Base-by-base conservation (phyloP, 2,888 invertebrate species). In the Arrhopalites spinosus region DNA sequence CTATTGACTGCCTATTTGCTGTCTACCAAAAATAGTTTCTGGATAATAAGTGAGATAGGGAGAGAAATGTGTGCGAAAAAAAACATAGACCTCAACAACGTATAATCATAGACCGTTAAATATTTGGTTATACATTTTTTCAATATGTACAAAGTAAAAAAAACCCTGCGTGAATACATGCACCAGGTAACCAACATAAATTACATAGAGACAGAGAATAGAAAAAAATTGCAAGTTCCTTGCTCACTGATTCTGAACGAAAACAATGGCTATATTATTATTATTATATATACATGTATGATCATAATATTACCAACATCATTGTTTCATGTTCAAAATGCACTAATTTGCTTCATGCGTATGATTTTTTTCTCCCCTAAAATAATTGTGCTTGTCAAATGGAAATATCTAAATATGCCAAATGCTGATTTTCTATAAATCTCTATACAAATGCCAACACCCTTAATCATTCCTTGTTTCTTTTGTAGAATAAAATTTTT, bases 261-360 rank as follows among this genome's bases (percentile, higher is more conserved):
- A 50, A 50, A 50, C 50, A 50, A 50, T 50, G 50, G 17, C n/a
- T 15, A 50, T n/a, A 50, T 50, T 50, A 50, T 50, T 50, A 50
- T 50, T 50, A 36, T 7, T 7, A 36, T 36, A 11, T 36, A n/a
- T n/a, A n/a, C n/a, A 45, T 15, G 45, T 45, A 15, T 45, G 45
- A 45, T 45, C 7, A 11, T 45, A 7, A 45, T 45, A 15, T 50
- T 50, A n/a, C 8, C 50, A 50, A 50, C 36, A 50, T 50, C 50
- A 50, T 50, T 50, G 50, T 50, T 50, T 50, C 15, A 50, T 50
- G 50, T 15, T n/a, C 50, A 5, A 50, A 50, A 50, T 50, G 50
- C 50, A 50, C 50, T 50, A 50, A 50, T 50, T 50, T 50, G 50
- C 50, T 50, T 50, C 50, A n/a, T 50, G n/a, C 17, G 50, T 15